Evolutionary conservation across 2,888 invertebrate species (phyloP).

Genomic region (Caenorhabditis sulstoni): DNA sequence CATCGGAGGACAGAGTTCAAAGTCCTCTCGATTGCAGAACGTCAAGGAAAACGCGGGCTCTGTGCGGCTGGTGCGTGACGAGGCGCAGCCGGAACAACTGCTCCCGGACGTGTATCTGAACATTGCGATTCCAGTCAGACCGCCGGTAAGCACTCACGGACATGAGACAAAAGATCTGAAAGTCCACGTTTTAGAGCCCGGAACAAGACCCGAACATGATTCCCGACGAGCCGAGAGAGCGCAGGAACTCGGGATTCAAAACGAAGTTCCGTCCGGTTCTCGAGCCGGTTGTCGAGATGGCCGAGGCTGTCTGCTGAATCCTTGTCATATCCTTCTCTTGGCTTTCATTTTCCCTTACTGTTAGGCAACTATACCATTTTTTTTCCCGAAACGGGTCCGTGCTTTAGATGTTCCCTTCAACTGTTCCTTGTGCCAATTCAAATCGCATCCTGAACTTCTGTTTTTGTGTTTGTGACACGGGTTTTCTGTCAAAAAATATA

Average conservation of each 20-base stretch:
- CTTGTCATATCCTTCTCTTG: not conserved
- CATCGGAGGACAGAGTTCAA: conserved; percentile 12
- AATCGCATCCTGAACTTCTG: not conserved
- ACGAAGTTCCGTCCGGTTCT: conserved; percentile 75
- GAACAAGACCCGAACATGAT: conserved; percentile 67
- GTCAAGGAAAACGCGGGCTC: conserved; percentile 75
- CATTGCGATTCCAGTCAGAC: conserved; percentile 73
- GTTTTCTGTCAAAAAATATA: not conserved
- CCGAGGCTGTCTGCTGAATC: conserved; percentile 69
- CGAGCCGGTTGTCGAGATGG: conserved; percentile 76
- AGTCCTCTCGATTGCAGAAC: conserved; percentile 61
- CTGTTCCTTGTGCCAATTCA: conserved; percentile 10
- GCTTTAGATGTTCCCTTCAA: conserved; percentile 37
- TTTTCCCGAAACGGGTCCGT: conserved; percentile 46
- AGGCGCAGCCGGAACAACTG: conserved; percentile 77
- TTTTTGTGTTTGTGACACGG: conserved; percentile 25
- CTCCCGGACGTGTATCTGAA: conserved; percentile 80
- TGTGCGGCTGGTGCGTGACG: conserved; percentile 76
- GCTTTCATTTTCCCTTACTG: not conserved
- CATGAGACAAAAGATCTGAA: not conserved
- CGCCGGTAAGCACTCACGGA: conserved; percentile 54
- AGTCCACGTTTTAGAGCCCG: conserved; percentile 63
- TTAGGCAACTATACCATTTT: conserved; percentile 35
- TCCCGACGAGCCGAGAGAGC: conserved; percentile 70
- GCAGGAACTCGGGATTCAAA: conserved; percentile 69